Percentiles rank a stretch among this genome's conserved stretches.
Evolutionary conservation across 2,113 vertebrate genomes (phyloP).

Genomic region (Alexandromys fortis): DNA sequence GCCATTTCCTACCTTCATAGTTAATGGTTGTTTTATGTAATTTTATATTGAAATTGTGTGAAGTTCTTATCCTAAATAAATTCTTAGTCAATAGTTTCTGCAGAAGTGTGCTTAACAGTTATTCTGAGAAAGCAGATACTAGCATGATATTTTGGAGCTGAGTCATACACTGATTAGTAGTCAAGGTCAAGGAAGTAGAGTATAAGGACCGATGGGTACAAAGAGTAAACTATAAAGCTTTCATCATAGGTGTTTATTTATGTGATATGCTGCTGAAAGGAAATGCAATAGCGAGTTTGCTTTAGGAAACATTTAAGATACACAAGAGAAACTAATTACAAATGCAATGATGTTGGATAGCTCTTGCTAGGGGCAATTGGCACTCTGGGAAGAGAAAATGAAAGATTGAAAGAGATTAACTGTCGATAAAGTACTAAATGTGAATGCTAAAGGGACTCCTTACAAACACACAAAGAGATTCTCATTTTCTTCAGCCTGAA

Average conservation of each 20-base stretch:
- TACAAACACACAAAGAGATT: constrained; percentile 5
- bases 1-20: not conserved
- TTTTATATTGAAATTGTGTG: constrained; percentile 16
- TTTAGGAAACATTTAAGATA: not conserved
- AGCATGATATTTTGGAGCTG: not conserved
- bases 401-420: constrained; percentile 6
- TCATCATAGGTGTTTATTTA: not conserved
- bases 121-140: not conserved
- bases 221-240: not conserved
- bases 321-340: not conserved
- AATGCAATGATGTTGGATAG: not conserved
- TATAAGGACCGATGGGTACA: not conserved
- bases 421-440: constrained; percentile 4
- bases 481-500: not conserved
- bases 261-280: not conserved
- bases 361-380: constrained; percentile 7
- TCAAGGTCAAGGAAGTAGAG: not conserved
- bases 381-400: constrained; percentile 19
- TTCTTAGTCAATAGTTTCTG: not conserved
- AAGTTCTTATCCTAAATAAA: not conserved
- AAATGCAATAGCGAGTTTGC: not conserved
- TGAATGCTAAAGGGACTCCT: not conserved
- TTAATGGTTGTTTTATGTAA: not conserved
- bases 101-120: not conserved
- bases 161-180: not conserved